Base-by-base conservation (phyloP, 2,888 invertebrate genomes). In the Caenorhabditis sulstoni region DNA sequence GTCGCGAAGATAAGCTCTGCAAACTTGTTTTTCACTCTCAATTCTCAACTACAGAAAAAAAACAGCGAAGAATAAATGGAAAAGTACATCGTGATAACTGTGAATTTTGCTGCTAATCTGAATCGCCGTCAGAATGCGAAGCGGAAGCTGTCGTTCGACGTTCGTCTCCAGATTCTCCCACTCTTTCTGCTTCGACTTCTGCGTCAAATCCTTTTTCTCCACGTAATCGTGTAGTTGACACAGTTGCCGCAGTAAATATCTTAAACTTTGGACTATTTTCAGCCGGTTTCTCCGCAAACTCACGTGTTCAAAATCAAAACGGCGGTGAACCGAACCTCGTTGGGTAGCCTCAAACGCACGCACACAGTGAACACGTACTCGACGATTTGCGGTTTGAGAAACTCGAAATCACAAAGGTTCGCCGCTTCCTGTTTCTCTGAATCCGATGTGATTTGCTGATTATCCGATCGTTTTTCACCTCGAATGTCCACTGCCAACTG, bases 101-200 rank as follows among this genome's bases (percentile, higher is more conserved):
- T 90, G 89, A 12, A 91, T 85, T 84, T 92, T 92, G 81, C 91
- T 91, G 62, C 92, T 91, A 49, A 92, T 90, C 76, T 92, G 91
- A 76, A 92, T 90, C 78, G 91, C 91, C 3, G 91, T 90, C 4
- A 91, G 83, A 0, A 91, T 83, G 37, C 92, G 82, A 1, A 92
- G 86, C 3, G 90, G 84, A 1, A 91, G 76, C 82, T 92, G 91
- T 49, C 90, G 77, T 12, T 86, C 85, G 53, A 86, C 59, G 16
- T 81, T 86, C 20, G 86, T 74, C 49, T 88, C 84, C 12, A 87
- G 67, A 47, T 82, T 84, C 29, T 85, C 85, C 89, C 89, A 89
- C 50, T 87, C 81, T 29, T 79, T 64, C 20, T 64, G 29, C 16
- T 78, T 58, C 50, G 16, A 11, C 35, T 65, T 41, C 35, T 41